phyloP scores from a whole-genome alignment of 2,888 invertebrate genomes.

The Acleris literana region DNA sequence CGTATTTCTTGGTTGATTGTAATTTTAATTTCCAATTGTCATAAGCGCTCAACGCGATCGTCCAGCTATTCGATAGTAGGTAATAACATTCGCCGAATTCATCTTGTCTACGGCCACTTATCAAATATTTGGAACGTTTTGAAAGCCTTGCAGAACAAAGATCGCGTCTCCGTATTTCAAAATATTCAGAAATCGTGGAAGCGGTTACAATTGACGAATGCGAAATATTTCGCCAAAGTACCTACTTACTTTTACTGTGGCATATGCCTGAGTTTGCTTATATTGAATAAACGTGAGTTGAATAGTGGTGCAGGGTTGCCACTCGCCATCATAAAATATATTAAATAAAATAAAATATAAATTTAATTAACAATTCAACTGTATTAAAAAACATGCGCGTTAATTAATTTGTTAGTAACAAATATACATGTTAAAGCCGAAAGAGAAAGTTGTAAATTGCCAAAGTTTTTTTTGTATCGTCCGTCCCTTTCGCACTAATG shows the following conservation, averaged over 20 bases:
- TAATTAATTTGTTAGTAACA: too few relatives aligned
- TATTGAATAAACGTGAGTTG: constrained; percentile 84
- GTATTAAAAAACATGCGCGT: too few relatives aligned
- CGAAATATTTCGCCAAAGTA: constrained; percentile 77
- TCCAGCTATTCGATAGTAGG: too few relatives aligned
- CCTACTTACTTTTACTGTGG: constrained; percentile 64
- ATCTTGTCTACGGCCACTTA: too few relatives aligned
- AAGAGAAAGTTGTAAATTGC: too few relatives aligned
- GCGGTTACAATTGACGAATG: constrained; percentile 70
- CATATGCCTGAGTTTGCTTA: constrained; percentile 81
- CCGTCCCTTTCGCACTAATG: constrained; percentile 9
- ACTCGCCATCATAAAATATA: constrained; percentile 18
- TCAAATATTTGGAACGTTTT: too few relatives aligned
- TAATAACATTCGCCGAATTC: too few relatives aligned
- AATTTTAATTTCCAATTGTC: too few relatives aligned
- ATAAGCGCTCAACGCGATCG: too few relatives aligned
- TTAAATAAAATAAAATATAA: not conserved
- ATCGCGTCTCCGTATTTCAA: constrained; percentile 12
- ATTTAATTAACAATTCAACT: too few relatives aligned
- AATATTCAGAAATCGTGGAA: constrained; percentile 33
- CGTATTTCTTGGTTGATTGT: too few relatives aligned
- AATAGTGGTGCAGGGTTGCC: constrained; percentile 76
- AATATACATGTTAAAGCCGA: too few relatives aligned
- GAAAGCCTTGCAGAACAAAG: not conserved
- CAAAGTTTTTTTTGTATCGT: not conserved